Base-by-base conservation (phyloP, 2,113 vertebrate species). In the Callionymus lyra region DNA sequence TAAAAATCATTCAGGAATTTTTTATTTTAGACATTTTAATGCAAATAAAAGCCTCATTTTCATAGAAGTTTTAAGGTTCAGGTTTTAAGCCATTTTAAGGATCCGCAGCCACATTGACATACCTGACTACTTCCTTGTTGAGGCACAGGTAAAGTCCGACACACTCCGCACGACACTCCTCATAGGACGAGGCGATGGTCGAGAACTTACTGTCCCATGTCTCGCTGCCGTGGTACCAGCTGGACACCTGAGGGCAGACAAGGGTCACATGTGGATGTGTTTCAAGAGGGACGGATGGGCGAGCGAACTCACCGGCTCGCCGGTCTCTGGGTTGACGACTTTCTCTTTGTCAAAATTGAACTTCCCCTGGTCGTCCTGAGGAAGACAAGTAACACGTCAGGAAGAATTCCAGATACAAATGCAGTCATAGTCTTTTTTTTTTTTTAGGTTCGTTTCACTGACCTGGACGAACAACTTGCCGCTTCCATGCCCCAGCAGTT, bases 151-250 rank as follows among this genome's bases (percentile, higher is more conserved):
- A 91, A 16, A 94, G 88, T 14, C 91, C 92, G 6, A 94, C 92
- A 6, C 89, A 91, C 72, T 94, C 92, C 0, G 91, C 92, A 2
- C 92, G 82, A 50, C 92, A 94, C 59, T 94, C 92, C 53, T 94
- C 92, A 0, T 93, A 94, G 39, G 88, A 85, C 0, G 91, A 93
- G 2, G 91, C 90, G 1, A 94, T 88, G 1, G 86, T 91, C 56
- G 88, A 89, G 69, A 94, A 94, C 64, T 90, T 93, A 76, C 92
- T 90, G 79, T 94, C 91, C 90, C 90, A 93, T 0, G 91, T 93
- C 77, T 94, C 92, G 1, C 84, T 89, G 0, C 86, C 86, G 18
- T 54, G 85, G 69, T 93, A 94, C 92, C 91, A 93, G 73, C 84
- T 93, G 53, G 81, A 83, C 43, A 94, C 83, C 92, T 94, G 53